Percentiles rank a stretch among this genome's conserved stretches.
Evolutionary conservation across 2,888 invertebrate species (phyloP).

Genomic region (Hemistola chrysoprasaria): DNA sequence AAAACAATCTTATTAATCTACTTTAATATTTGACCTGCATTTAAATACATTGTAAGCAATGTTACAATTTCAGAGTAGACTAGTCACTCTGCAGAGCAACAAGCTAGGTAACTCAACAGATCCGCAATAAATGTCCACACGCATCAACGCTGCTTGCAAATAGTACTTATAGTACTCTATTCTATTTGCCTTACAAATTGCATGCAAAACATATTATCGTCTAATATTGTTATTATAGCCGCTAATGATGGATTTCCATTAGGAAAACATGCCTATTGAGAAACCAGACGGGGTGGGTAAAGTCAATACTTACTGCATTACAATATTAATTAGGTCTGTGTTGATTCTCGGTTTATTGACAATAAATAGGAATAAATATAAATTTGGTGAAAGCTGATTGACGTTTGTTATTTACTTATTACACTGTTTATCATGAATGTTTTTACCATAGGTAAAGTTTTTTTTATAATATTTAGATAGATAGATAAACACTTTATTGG

Average conservation of each 20-base stretch:
- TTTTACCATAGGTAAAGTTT: too few relatives aligned
- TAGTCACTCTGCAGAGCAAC: conserved; percentile 27
- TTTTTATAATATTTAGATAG: too few relatives aligned
- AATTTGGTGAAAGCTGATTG: too few relatives aligned
- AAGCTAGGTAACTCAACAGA: conserved; percentile 47
- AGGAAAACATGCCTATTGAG: conserved; percentile 26
- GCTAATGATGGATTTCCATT: conserved; percentile 30
- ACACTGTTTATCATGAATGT: too few relatives aligned
- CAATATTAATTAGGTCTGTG: conserved; percentile 6
- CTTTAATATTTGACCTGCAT: too few relatives aligned
- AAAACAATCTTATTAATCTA: too few relatives aligned
- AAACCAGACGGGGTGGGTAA: conserved; percentile 11
- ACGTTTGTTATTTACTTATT: too few relatives aligned
- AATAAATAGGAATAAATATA: not conserved
- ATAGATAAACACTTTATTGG: too few relatives aligned
- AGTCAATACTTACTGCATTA: conserved; percentile 1
- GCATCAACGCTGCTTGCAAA: too few relatives aligned
- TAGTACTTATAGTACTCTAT: conserved; percentile 41
- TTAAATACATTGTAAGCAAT: too few relatives aligned
- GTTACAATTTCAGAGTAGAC: conserved; percentile 20
- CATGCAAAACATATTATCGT: conserved; percentile 35
- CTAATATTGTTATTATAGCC: conserved; percentile 23
- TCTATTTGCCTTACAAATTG: conserved; percentile 33
- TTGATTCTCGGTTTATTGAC: conserved; percentile 1
- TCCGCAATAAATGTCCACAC: conserved; percentile 51